Conservation (phyloP, 2,797 vertebrate species). For the Pseudotriccus pelzelni region DNA sequence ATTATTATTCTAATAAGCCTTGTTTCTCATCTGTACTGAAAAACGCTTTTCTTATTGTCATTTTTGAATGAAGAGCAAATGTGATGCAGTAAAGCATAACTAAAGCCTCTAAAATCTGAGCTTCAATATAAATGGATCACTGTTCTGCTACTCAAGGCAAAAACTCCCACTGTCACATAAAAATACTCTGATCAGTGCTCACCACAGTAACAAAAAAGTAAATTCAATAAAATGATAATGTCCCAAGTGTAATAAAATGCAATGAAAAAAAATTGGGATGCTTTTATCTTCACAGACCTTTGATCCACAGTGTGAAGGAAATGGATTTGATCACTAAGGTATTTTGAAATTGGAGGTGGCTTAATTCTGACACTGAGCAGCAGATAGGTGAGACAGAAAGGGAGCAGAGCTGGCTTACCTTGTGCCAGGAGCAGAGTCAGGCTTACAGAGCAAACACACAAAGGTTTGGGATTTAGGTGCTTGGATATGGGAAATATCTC, state of each 20-base stretch:
- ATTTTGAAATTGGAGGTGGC: not conserved
- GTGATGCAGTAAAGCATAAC: constrained; percentile 11
- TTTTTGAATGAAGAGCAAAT: constrained; percentile 32
- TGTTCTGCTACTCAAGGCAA: constrained; percentile 17
- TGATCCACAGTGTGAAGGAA: not conserved
- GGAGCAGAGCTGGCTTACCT: not conserved
- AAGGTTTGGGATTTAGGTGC: not conserved
- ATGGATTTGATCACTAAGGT: constrained; percentile 2
- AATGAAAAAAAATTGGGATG: constrained; percentile 45
- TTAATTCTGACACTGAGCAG: not conserved
- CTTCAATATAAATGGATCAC: not conserved
- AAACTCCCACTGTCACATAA: not conserved
- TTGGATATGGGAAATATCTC: not conserved
- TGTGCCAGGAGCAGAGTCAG: not conserved
- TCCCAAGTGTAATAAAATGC: constrained; percentile 52
- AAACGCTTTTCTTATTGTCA: not conserved
- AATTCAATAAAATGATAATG: constrained; percentile 40
- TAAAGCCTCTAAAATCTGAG: constrained; percentile 12
- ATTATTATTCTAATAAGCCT: constrained; percentile 5
- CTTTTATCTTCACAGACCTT: constrained; percentile 34
- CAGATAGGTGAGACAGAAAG: not conserved
- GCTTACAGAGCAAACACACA: not conserved
- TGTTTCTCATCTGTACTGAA: not conserved
- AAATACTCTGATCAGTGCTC: constrained; percentile 10
- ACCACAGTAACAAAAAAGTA: constrained; percentile 24